Evolutionary conservation across 1,140 invertebrate genomes (phyloP), one percentile per base, ranked within the genome.

Genomic region (Acromyrmex echinatior): DNA sequence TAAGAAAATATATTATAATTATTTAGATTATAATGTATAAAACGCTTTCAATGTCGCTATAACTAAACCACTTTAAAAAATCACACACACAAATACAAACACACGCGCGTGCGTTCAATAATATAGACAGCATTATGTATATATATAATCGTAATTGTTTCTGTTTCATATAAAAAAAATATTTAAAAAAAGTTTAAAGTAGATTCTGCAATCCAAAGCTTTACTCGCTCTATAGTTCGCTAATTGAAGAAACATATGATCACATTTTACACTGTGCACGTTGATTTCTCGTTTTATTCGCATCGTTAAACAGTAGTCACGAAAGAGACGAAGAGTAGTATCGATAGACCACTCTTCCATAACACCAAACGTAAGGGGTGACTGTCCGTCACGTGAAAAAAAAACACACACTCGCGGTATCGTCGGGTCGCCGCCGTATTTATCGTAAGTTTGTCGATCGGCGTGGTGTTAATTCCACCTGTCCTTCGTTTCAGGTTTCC

Each of bases 381-480:
- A 84, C 39, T 76, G 80, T 74, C 70, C 80, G 70, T 76, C 71
- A 62, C 39, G 80, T 51, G n/a, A 49, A 76, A 62, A 84, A 60
- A 82, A 71, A 70, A 58, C 18, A 31, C 28, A 10, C 39, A 28
- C 16, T 45, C 9, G 56, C 25, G 65, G 9, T 49, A 63, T 63
- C 80, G 70, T 14, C 9, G 28, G 21, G 80, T 84, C 39, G 68
- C 58, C 28, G 87, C 28, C 58, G 66, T 71, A 88, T 88, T 92
- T 86, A 79, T 77, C 70, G 71, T 86, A 88, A 88, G 87, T 88
- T 89, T 68, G 76, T 79, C 87, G 87, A 90, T 91, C 90, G 90
- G 77, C 87, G 87, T 89, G 86, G 90, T 92, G 92, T 93, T 94
- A 92, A 93, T 92, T 91, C 92, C 92, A 92, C 88, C 93, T 92